These are phyloP conservation scores for Liolophura sinensis DNA, from an alignment of 1,140 invertebrate species.

Conservation along the genomic window DNA sequence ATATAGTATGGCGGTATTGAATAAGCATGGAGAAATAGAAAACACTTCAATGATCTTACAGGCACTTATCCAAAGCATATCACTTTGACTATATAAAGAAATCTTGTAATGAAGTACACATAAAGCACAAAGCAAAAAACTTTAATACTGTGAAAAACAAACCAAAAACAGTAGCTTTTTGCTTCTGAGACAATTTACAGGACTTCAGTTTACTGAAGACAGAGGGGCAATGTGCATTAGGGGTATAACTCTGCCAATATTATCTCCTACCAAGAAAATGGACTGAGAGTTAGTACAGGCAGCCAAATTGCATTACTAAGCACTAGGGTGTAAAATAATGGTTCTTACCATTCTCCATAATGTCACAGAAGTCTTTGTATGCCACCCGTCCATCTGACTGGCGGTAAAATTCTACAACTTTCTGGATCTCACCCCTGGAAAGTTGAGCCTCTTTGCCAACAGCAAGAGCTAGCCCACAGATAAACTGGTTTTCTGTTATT, in stretches of 20 bases:
- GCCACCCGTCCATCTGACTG: slow-evolving; percentile 49
- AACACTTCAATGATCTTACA: neutral
- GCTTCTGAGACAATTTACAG: no score
- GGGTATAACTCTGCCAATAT: no score
- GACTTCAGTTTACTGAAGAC: no score
- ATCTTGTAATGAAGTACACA: neutral
- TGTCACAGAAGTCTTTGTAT: slow-evolving; percentile 58
- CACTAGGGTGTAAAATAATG: no score
- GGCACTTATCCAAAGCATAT: neutral
- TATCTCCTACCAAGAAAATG: no score
- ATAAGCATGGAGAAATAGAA: no score
- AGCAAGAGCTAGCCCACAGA: slow-evolving; percentile 50
- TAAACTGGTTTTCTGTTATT: slow-evolving; percentile 58
- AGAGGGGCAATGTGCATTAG: no score
- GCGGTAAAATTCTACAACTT: slow-evolving; percentile 54
- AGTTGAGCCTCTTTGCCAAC: slow-evolving; percentile 57
- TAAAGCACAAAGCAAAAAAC: no score
- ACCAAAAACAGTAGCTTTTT: no score
- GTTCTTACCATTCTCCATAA: slow-evolving; percentile 56
- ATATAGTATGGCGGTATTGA: neutral
- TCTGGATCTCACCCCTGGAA: slow-evolving; percentile 49
- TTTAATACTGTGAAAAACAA: no score
- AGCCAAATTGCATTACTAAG: no score
- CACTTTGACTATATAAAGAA: neutral
- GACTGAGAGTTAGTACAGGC: no score